Conservation (phyloP, 2,113 vertebrate genomes). For the Brachyistius frenatus region DNA sequence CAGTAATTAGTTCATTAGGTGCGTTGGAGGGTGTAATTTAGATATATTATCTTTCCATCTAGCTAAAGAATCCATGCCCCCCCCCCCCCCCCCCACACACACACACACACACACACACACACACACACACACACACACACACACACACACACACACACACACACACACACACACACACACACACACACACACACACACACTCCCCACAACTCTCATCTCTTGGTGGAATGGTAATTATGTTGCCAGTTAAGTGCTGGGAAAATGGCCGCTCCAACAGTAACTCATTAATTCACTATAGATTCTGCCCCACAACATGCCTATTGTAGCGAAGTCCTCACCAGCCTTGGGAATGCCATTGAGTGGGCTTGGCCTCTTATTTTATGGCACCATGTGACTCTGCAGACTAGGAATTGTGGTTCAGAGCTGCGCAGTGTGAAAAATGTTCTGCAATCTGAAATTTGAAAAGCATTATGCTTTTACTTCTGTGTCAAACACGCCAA, state of each 20-base stretch:
- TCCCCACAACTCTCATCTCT: slow-evolving; percentile 44
- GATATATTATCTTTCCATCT: slow-evolving; percentile 54
- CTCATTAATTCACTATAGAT: slow-evolving; percentile 84
- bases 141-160: too few relatives aligned
- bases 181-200: too few relatives aligned
- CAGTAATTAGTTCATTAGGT: slow-evolving; percentile 42
- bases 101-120: too few relatives aligned
- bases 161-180: too few relatives aligned
- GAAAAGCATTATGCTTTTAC: slow-evolving; percentile 34
- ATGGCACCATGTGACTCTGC: slow-evolving; percentile 62
- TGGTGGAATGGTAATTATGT: slow-evolving; percentile 69
- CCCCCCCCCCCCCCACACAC: slow-evolving; percentile 2
- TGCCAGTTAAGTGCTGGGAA: slow-evolving; percentile 76
- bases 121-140: too few relatives aligned
- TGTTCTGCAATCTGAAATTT: slow-evolving; percentile 51
- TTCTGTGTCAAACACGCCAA: slow-evolving; percentile 1
- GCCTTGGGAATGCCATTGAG: slow-evolving; percentile 81
- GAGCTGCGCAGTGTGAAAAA: slow-evolving; percentile 45
- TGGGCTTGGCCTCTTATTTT: slow-evolving; percentile 74
- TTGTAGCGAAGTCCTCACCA: slow-evolving; percentile 80
- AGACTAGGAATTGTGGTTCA: slow-evolving; percentile 50
- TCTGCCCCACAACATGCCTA: slow-evolving; percentile 76
- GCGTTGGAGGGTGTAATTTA: slow-evolving; percentile 17
- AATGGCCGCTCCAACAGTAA: slow-evolving; percentile 72
- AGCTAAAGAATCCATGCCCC: slow-evolving; percentile 53